Percentiles rank a stretch among this genome's conserved stretches.
Evolutionary conservation across 2,113 vertebrate genomes (phyloP).

Genomic region (Oophaga pumilio): DNA sequence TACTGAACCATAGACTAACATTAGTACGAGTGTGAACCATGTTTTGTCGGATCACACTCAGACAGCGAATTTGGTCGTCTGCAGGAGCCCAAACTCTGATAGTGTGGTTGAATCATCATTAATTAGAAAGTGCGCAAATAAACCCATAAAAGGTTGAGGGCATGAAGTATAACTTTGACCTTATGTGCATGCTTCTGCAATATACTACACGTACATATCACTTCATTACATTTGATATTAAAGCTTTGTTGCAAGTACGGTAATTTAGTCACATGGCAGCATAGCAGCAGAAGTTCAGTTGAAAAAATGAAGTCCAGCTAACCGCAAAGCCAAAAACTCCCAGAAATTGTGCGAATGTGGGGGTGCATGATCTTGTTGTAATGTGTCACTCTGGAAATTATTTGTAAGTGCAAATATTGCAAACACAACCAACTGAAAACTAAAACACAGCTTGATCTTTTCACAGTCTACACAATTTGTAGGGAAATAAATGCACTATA

Average conservation of each 20-base stretch:
- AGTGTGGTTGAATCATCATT: too few relatives aligned
- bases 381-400: slow-evolving; percentile 37
- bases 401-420: slow-evolving; percentile 29
- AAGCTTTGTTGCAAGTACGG: neutral
- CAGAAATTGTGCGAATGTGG: neutral
- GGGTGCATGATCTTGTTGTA: slow-evolving; percentile 17
- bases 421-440: slow-evolving; percentile 28
- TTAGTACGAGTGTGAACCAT: too few relatives aligned
- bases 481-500: slow-evolving; percentile 52
- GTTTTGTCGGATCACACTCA: too few relatives aligned
- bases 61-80: too few relatives aligned
- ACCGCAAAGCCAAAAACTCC: neutral
- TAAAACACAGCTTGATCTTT: slow-evolving; percentile 53
- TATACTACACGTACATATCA: neutral
- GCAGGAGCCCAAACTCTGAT: too few relatives aligned
- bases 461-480: slow-evolving; percentile 50
- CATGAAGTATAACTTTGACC: neutral
- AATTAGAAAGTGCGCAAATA: too few relatives aligned
- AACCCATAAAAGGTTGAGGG: too few relatives aligned
- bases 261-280: neutral
- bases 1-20: too few relatives aligned
- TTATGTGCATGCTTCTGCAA: neutral
- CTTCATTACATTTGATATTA: neutral
- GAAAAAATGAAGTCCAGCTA: neutral
- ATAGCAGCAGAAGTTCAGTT: neutral